Evolutionary conservation across 2,797 vertebrate genomes (phyloP).

Genomic region (Platyrinchus mystaceus): DNA sequence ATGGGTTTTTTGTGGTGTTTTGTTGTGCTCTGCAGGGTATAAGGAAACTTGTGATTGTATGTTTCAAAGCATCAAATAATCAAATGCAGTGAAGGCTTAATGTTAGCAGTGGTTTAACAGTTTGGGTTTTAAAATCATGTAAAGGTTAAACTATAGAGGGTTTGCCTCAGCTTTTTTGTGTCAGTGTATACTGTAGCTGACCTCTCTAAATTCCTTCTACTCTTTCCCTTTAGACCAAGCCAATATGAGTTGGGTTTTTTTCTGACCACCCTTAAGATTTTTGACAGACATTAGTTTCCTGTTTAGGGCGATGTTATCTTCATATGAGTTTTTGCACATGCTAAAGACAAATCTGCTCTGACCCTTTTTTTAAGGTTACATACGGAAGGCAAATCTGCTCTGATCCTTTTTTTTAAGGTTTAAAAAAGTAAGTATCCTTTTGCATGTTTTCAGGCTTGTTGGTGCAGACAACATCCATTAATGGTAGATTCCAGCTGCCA

Average conservation of each 20-base stretch:
- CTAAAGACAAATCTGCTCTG: neutral
- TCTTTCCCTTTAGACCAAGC: slow-evolving; percentile 12
- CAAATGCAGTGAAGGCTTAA: slow-evolving; percentile 18
- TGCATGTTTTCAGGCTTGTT: slow-evolving; percentile 6
- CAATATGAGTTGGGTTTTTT: neutral
- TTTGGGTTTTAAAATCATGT: slow-evolving; percentile 20
- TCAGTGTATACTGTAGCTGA: slow-evolving; percentile 34
- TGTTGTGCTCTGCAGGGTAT: slow-evolving; percentile 71
- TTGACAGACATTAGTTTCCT: slow-evolving; percentile 48
- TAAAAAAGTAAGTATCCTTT: neutral
- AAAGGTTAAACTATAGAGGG: slow-evolving; percentile 31
- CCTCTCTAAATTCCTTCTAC: slow-evolving; percentile 43
- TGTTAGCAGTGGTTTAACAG: slow-evolving; percentile 64
- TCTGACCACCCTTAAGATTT: slow-evolving; percentile 55
- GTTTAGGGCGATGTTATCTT: slow-evolving; percentile 33
- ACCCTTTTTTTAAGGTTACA: neutral
- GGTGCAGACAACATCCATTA: neutral
- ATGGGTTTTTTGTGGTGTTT: slow-evolving; percentile 55
- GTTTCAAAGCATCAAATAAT: slow-evolving; percentile 58
- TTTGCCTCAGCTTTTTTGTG: slow-evolving; percentile 35
- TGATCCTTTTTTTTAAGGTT: neutral
- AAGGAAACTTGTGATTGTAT: slow-evolving; percentile 72
- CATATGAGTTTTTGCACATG: slow-evolving; percentile 28
- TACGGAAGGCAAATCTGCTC: neutral
- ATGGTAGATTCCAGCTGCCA: slow-evolving; percentile 27